Evolutionary conservation across 30 jellyfish, hydroid and myxozoan species (phyloP), one percentile per base, ranked within the genome.

Genomic region (Sanderia malayensis): DNA sequence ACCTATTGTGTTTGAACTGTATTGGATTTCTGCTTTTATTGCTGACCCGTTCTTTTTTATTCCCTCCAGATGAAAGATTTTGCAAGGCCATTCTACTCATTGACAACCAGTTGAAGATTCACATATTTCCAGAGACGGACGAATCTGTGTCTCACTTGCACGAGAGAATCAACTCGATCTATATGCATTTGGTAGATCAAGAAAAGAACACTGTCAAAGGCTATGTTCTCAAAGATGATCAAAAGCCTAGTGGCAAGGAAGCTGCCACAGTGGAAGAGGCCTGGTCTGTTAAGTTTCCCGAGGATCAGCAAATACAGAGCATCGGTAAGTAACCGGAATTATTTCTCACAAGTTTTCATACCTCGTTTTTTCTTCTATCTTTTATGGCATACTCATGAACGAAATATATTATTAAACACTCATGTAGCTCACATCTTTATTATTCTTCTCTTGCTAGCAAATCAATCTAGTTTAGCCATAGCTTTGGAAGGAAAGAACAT

Each of bases 281-380:
- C 15, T 92, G 96, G 96, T 67, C 95, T 6, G 94, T 92, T 45
- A 83, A 83, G 70, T 67, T 92, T 47, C 98, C 98, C 0, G 76
- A 64, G 6, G 95, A 92, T 45, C 98, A 92, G 67, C 26, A 32
- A 0, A 69, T 92, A 64, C 61, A 60, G 21, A 69, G 58, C 20
- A 61, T 79, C 31, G 90, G 86, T 58, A 73, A 31, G 86, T 13
- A 37, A n/a, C n/a, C n/a, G n/a, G n/a, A n/a, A n/a, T n/a, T n/a
- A n/a, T n/a, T n/a, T n/a, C n/a, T n/a, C n/a, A n/a, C n/a, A n/a
- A n/a, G n/a, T n/a, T n/a, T n/a, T n/a, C n/a, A n/a, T n/a, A n/a
- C n/a, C n/a, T n/a, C n/a, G n/a, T n/a, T n/a, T n/a, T n/a, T n/a
- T n/a, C n/a, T n/a, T n/a, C n/a, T n/a, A n/a, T n/a, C n/a, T n/a